These are phyloP conservation scores for Willowsia nigromaculata DNA, from an alignment of 2,888 invertebrate genomes.

Conservation along the genomic window DNA sequence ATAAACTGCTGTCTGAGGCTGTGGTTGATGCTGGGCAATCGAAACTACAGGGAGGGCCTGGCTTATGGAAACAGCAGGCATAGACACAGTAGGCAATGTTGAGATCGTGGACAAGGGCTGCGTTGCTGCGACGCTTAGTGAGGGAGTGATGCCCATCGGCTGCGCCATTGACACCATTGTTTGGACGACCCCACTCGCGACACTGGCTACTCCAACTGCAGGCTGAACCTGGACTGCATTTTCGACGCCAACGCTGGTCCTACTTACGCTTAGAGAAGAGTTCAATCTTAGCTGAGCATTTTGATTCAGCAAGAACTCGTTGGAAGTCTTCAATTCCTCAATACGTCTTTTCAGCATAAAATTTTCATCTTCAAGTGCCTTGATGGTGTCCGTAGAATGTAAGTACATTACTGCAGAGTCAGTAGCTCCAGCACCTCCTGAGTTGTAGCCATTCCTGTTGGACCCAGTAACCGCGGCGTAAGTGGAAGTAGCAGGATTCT, in stretches of 20 bases:
- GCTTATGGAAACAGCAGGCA: constrained; percentile 76
- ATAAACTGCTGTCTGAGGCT: constrained; percentile 72
- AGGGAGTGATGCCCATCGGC: constrained; percentile 75
- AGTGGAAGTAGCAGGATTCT: constrained; percentile 40
- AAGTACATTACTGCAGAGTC: constrained; percentile 49
- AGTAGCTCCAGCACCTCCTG: constrained; percentile 14
- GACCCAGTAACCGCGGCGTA: constrained; percentile 35
- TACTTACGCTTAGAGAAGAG: constrained; percentile 68
- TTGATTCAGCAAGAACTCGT: constrained; percentile 89
- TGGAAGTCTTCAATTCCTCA: constrained; percentile 87
- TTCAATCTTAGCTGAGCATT: constrained; percentile 86
- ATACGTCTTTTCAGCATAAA: constrained; percentile 85
- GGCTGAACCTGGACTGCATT: constrained; percentile 70
- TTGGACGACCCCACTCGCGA: constrained; percentile 74
- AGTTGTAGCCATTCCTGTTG: constrained; percentile 52
- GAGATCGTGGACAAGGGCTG: constrained; percentile 76
- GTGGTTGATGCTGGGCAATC: constrained; percentile 73
- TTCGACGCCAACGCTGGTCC: constrained; percentile 72
- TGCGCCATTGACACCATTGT: constrained; percentile 77
- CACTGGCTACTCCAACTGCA: constrained; percentile 69
- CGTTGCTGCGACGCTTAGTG: constrained; percentile 74
- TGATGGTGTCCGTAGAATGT: constrained; percentile 71
- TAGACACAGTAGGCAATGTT: constrained; percentile 74
- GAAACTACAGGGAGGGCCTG: constrained; percentile 76
- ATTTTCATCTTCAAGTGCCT: constrained; percentile 85